Evolutionary conservation across 2,888 invertebrate species (phyloP), one percentile per base, ranked within the genome.

Genomic region (Tetragonula carbonaria): DNA sequence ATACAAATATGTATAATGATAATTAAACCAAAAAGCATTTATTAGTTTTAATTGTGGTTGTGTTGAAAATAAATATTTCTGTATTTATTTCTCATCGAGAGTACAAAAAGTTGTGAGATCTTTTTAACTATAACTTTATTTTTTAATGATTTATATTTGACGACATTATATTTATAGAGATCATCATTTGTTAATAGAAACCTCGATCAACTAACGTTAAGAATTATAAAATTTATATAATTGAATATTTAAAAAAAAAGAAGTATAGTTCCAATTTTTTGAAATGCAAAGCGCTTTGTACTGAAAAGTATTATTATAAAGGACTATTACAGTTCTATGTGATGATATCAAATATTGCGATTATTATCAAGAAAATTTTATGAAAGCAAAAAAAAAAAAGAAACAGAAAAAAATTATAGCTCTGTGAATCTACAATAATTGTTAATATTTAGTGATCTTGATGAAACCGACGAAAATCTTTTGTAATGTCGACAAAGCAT

Each of bases 61-160:
- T 83, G 76, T 68, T 82, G 75, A 72, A 66, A 76, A 72, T 82
- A 72, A 76, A 75, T 59, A 73, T 63, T 82, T 82, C 50, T 82
- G 3, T 50, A 59, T 53, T 59, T 57, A 45, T 62, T 51, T 72
- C 53, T 75, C 55, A 82, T 68, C 51, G 28, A 82, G 28, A 83
- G 83, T 83, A 76, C 72, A 76, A 83, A 76, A 51, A 77, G 75
- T 76, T 68, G 73, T 72, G 63, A 83, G 50, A 73, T 53, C 38
- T 62, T 62, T 83, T 82, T 67, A 71, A 50, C n/a, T 23, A 18
- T 76, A 82, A 73, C 51, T 83, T 73, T 82, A 83, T 83, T 83
- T 83, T 75, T 73, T 68, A 80, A 63, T 73, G 18, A 76, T 68
- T 82, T 82, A 62, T 82, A 83, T 76, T 82, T 72, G 73, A 81